phyloP scores from a whole-genome alignment of 2,888 invertebrate genomes.

The Melipona bicolor region DNA sequence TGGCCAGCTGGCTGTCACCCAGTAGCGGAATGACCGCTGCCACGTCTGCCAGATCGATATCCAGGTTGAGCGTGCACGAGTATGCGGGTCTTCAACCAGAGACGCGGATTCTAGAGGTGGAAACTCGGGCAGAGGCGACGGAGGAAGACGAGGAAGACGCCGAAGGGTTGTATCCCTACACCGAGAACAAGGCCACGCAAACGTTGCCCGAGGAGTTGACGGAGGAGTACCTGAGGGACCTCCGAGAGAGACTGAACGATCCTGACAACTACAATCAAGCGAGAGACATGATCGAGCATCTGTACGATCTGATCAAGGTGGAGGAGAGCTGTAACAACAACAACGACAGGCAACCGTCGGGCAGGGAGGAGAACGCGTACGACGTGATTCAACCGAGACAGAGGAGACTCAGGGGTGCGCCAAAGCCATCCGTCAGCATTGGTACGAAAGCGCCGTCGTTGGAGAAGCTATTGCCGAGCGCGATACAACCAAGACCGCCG shows the following conservation, averaged over 20 bases:
- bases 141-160: conserved; percentile 78
- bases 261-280: conserved; percentile 91
- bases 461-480: conserved; percentile 86
- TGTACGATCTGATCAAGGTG: conserved; percentile 90
- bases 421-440: conserved; percentile 85
- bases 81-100: conserved; percentile 87
- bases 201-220: conserved; percentile 91
- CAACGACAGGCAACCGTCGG: conserved; percentile 66
- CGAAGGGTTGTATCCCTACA: conserved; percentile 79
- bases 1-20: conserved; percentile 78
- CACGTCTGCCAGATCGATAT: conserved; percentile 87
- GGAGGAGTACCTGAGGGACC: conserved; percentile 89
- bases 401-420: conserved; percentile 78
- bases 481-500: conserved; percentile 76
- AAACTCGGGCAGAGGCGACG: conserved; percentile 73
- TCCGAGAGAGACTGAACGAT: conserved; percentile 89
- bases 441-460: conserved; percentile 87
- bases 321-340: conserved; percentile 88
- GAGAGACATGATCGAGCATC: conserved; percentile 90
- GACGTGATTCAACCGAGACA: conserved; percentile 86
- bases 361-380: conserved; percentile 86
- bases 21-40: conserved; percentile 82
- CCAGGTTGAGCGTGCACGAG: conserved; percentile 87
- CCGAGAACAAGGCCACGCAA: conserved; percentile 88
- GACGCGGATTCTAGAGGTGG: conserved; percentile 85